Conservation (phyloP, 2,888 invertebrate genomes). For the Pyrochroa serraticornis region DNA sequence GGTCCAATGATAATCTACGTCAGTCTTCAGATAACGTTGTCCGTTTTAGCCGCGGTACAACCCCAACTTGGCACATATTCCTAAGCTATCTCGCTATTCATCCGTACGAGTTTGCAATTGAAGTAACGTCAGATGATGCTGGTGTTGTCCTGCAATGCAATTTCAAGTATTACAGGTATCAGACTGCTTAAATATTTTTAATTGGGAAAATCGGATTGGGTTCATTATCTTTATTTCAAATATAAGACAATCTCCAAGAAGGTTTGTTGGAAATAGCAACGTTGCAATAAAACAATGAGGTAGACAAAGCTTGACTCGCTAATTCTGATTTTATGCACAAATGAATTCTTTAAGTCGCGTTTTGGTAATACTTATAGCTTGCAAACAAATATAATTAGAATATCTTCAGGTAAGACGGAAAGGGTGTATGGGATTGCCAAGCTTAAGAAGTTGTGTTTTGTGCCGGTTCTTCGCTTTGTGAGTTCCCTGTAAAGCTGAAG, state of each 20-base stretch:
- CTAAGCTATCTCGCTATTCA: slow-evolving; percentile 19
- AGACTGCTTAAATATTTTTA: slow-evolving; percentile 56
- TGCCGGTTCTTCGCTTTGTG: slow-evolving; percentile 44
- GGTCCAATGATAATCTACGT: slow-evolving; percentile 56
- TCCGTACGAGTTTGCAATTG: slow-evolving; percentile 21
- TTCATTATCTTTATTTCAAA: slow-evolving; percentile 56
- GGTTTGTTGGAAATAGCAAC: slow-evolving; percentile 41
- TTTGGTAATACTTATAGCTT: slow-evolving; percentile 26
- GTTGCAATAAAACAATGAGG: slow-evolving; percentile 49
- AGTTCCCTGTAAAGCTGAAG: slow-evolving; percentile 39
- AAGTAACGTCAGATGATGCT: neutral
- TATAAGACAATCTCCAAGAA: slow-evolving; percentile 49
- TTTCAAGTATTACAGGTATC: slow-evolving; percentile 35
- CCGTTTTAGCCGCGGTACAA: slow-evolving; percentile 26
- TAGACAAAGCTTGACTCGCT: slow-evolving; percentile 43
- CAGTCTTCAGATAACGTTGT: slow-evolving; percentile 51
- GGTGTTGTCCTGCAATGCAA: neutral
- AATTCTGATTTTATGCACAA: slow-evolving; percentile 53
- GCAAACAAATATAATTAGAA: slow-evolving; percentile 39
- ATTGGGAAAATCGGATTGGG: slow-evolving; percentile 61
- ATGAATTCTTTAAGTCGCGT: slow-evolving; percentile 40
- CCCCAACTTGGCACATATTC: slow-evolving; percentile 25
- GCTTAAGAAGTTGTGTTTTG: slow-evolving; percentile 44
- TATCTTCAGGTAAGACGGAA: slow-evolving; percentile 39
- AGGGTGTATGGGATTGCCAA: slow-evolving; percentile 43